Base-by-base conservation (phyloP, 1,140 invertebrate species). In the Drosophila bocqueti region DNA sequence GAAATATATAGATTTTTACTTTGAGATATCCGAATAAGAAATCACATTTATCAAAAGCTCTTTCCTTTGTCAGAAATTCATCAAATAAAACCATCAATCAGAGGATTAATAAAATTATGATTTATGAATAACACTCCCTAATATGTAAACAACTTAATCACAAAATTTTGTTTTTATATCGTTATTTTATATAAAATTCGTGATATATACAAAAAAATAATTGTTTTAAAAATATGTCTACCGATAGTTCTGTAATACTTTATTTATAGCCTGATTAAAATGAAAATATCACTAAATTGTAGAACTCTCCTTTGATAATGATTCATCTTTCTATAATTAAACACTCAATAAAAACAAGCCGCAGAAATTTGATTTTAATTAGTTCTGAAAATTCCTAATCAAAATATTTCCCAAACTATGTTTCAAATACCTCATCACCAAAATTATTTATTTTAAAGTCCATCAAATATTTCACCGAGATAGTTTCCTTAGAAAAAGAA, bases 381-480 rank as follows among this genome's bases (percentile, higher is more conserved):
- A 45, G 7, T 18, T 18, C 7, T 59, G 18, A 38, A 54, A 24
- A 63, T 4, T 38, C 6, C n/a, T n/a, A 38, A 16, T 11, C 24
- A 29, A 58, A 65, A 65, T 55, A 55, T 43, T 45, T 31, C 5
- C 8, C 40, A 24, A 15, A 43, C 24, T 24, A 38, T 38, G 2
- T 38, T n/a, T 38, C 34, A 62, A 15, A 42, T 60, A 60, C 15
- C 6, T 18, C 16, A 18, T 29, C 8, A 5, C 31, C n/a, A 5
- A 49, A 31, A 31, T 60, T 60, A 62, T 65, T 65, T 65, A 65
- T 65, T 61, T 45, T 11, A 24, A 24, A 43, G 21, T 24, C 29
- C 18, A 26, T 16, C 18, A 43, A 65, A 65, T 62, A 62, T 42
- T 62, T 65, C 62, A 65, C 21, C 16, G 18, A 6, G 4, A 65